Evolutionary conservation across 2,888 invertebrate species (phyloP).

Genomic region (Tricholauxania praeusta): DNA sequence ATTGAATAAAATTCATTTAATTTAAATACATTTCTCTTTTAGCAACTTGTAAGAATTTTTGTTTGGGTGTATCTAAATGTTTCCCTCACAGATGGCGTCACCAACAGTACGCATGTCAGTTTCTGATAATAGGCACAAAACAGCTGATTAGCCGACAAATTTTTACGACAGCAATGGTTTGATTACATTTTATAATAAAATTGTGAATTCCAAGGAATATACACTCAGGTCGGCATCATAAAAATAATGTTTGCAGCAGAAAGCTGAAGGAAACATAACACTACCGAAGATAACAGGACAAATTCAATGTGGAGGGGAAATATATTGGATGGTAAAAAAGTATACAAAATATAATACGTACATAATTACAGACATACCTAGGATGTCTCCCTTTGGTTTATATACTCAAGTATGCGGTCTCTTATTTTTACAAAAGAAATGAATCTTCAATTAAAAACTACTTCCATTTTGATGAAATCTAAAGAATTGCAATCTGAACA

Average conservation of each 20-base stretch:
- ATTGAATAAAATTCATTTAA: too few relatives aligned
- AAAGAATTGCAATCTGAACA: too few relatives aligned
- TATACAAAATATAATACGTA: background rate
- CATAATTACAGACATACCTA: background rate
- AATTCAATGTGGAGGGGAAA: conserved; percentile 15
- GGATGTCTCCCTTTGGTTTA: background rate
- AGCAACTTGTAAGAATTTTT: too few relatives aligned
- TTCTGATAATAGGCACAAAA: conserved; percentile 2
- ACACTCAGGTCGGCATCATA: too few relatives aligned
- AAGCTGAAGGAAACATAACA: background rate
- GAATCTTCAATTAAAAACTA: too few relatives aligned
- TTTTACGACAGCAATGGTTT: background rate
- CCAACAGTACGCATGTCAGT: background rate
- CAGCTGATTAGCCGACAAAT: conserved; percentile 12
- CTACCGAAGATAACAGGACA: background rate
- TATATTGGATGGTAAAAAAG: conserved; percentile 19
- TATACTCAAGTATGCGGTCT: background rate
- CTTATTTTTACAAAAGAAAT: background rate
- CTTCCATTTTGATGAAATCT: too few relatives aligned
- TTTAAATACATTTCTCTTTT: too few relatives aligned
- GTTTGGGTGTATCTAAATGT: too few relatives aligned
- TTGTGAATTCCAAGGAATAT: too few relatives aligned
- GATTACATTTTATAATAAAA: too few relatives aligned
- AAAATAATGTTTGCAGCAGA: background rate
- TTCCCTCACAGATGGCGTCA: too few relatives aligned